A percentile compares a stretch with the other conserved stretches of the same genome.
Evolutionary conservation across 2,797 vertebrate genomes (phyloP).

Genomic region (Oreochromis grahami): DNA sequence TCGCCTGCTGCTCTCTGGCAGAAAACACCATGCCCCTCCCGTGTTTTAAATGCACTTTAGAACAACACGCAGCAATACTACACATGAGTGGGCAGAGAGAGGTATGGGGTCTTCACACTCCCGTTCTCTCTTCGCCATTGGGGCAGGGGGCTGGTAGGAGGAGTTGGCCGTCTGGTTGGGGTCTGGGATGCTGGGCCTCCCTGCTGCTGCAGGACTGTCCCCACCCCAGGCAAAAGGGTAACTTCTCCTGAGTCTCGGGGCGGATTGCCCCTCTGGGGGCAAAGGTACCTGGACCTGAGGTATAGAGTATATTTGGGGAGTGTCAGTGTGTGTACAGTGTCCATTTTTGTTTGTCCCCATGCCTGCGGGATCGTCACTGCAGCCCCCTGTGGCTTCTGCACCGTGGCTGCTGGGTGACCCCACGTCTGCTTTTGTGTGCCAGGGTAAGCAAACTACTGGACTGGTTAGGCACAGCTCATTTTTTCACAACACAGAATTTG

Average conservation of each 20-base stretch:
- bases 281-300: not conserved
- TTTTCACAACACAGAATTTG: not conserved
- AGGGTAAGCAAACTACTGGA: not conserved
- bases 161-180: rapidly evolving
- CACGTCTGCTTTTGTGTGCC: not conserved
- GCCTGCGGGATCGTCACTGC: rapidly evolving
- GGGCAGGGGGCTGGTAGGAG: not conserved
- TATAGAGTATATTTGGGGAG: not conserved
- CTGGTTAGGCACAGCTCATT: not conserved
- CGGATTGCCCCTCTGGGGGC: rapidly evolving
- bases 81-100: not conserved
- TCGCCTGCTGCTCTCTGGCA: not conserved
- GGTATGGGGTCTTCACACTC: not conserved
- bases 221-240: rapidly evolving
- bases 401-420: not conserved
- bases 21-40: not conserved
- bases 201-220: not conserved
- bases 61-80: not conserved
- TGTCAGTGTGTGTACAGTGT: not conserved
- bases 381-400: not conserved
- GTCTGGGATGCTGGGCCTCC: not conserved
- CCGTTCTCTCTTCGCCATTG: rapidly evolving
- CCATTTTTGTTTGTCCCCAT: not conserved
- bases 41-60: not conserved
- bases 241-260: not conserved